Evolutionary conservation across 2,888 invertebrate species (phyloP), one percentile per base, ranked within the genome.

Genomic region (Tinea pellionella): DNA sequence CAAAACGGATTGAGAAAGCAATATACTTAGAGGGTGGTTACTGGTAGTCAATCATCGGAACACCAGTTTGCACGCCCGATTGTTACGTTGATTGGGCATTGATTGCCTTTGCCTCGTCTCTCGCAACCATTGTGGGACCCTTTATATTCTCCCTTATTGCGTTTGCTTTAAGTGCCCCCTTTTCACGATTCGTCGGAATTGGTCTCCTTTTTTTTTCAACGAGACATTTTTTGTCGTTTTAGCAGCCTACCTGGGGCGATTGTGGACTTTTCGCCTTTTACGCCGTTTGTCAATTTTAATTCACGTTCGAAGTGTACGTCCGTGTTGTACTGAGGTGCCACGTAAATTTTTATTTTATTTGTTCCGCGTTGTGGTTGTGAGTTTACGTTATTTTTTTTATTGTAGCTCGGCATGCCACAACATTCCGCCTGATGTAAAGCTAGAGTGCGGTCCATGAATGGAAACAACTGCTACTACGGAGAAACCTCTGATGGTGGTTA

Each of bases 301-400:
- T 58, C 19, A 56, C 32, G 57, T 53, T 53, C 53, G 1, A 53
- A 37, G 9, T 24, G 53, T 53, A 71, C 72, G 67, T 64, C 62
- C 69, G 66, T 76, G 75, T 74, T 67, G 70, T 65, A 32, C 62
- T 62, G 64, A 66, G 62, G 63, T 62, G 63, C 32, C 57, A 72
- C 74, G 73, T 82, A 76, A 78, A 76, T 77, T 78, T 83, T 81
- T 77, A 80, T 70, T 73, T 67, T 24, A 68, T 75, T 73, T 76
- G 70, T 67, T 68, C 67, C 69, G 67, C 59, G 63, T 65, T 60
- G 56, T 16, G 43, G 47, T 30, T 32, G 32, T 0, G 29, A 32
- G 47, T 51, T 60, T n/a, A n/a, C n/a, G n/a, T n/a, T n/a, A n/a
- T n/a, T 60, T 32, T 18, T 60, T 60, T 51, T 60, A 43, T 51